Evolutionary conservation across 2,888 invertebrate genomes (phyloP), one percentile per base, ranked within the genome.

Genomic region (Synergus itoensis): DNA sequence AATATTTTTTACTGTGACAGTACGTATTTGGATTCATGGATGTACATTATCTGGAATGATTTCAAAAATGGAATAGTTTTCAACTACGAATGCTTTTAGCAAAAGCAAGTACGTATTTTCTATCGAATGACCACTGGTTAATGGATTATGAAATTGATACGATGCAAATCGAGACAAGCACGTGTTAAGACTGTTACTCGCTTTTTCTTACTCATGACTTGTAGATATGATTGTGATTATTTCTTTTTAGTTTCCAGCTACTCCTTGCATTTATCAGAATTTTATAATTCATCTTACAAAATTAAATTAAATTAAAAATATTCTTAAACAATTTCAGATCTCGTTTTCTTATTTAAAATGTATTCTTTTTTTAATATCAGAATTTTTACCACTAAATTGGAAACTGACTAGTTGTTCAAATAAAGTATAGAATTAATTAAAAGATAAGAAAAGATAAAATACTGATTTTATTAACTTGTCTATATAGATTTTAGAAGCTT

Each of bases 91-190:
- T 16, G 80, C 78, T 43, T 69, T 80, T 73, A 60, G 28, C 43
- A 69, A 73, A 73, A 48, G 57, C 82, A 86, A 83, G 79, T 83
- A 86, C 76, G 83, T 86, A 86, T 80, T 57, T 28, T 77, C 65
- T 36, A 18, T 67, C 18, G 36, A 76, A 78, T 79, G 40, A 65
- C 53, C 41, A 18, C 65, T 65, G n/a, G 18, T 16, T 43, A 36
- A 41, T 77, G 16, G 43, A 45, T 28, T 63, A 45, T 21, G n/a
- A 53, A 43, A 40, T n/a, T 78, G 69, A 81, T 57, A 79, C 45
- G 14, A 75, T 79, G 57, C 4, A 43, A 77, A 77, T 57, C n/a
- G 60, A 21, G 21, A 48, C 64, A 75, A 53, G 36, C 28, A 57
- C 21, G 48, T 75, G 21, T 45, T 14, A 11, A 53, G 48, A 48